Evolutionary conservation across 2,113 vertebrate genomes (phyloP), one percentile per base, ranked within the genome.

Genomic region (Ctenodactylus gundi): DNA sequence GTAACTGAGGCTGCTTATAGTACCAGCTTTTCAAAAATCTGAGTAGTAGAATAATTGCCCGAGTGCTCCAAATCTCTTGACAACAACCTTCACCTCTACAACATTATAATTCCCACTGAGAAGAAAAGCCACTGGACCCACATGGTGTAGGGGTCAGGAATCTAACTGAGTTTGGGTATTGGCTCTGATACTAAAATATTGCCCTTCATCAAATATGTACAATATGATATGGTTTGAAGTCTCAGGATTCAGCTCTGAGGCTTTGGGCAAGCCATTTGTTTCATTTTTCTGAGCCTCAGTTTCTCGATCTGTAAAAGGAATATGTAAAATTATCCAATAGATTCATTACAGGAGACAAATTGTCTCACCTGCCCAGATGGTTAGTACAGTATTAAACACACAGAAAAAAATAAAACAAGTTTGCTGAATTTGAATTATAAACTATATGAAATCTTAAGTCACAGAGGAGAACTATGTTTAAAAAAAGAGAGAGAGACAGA

Each of bases 391-490:
- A 25, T 65, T 34, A 65, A 65, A 6, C 14, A 72, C 44, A 64
- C 25, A 64, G 29, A 62, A 91, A 21, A 68, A 51, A 87, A 77
- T 67, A n/a, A 80, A 87, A 11, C 44, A 87, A 80, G n/a, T 13
- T 93, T 58, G 14, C 41, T 44, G 10, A 80, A 87, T 90, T 53
- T 84, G 34, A 86, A 72, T 55, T 55, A n/a, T 44, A 81, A 85
- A 87, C 46, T 36, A 81, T n/a, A 21, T 17, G 78, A 17, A 44
- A 34, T 88, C 70, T 88, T 96, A 21, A 96, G 76, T 73, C 68
- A 90, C 49, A 93, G 78, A 88, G 83, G 95, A 91, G 14, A 94
- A 84, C 49, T 87, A 70, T 29, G 46, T 94, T 89, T n/a, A n/a
- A n/a, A n/a, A n/a, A n/a, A 88, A 92, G 96, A 94, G 72, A 88